Base-by-base conservation (phyloP, 2,797 vertebrate genomes). In the Lemur catta region DNA sequence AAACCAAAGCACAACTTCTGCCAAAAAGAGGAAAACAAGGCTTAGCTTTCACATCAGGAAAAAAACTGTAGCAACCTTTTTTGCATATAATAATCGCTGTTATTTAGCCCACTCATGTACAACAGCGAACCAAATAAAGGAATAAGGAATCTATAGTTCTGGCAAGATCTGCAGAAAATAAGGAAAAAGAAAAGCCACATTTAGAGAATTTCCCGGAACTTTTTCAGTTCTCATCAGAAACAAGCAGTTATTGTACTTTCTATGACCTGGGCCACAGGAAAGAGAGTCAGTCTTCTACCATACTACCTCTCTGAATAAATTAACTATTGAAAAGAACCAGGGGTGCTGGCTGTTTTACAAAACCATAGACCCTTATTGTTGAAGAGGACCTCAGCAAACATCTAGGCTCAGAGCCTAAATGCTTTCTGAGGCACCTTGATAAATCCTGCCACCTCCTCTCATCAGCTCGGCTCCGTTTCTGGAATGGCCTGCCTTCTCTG, bases 121-220 rank as follows among this genome's bases (percentile, higher is more conserved):
- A 95, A 95, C 79, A 28, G 20, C 33, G 84, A 87, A 80, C 14
- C 92, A 93, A 97, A 97, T 82, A 93, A 65, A 74, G 48, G 65
- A 95, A 96, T n/a, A 95, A 95, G 93, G 76, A 93, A 81, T 84
- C 91, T 93, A 92, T 12, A 96, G 91, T 96, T 90, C 75, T 26
- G 76, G 71, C 76, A 91, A 41, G 79, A 84, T 90, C 76, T 96
- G 41, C 7, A 55, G 71, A 38, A 28, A 92, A 72, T 0, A 14
- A 96, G 20, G 35, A 96, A 72, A 2, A 46, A 93, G 74, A 86
- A 95, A 90, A 94, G 85, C n/a, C 93, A 89, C n/a, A 79, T 0
- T 46, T 57, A 57, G 71, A 89, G 92, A 87, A 67, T 96, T 97
- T 89, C 91, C 94, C 97, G 88, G 91, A 90, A 92, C 63, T 86